phyloP scores from a whole-genome alignment of 2,113 vertebrate species.

The Eptatretus burgeri region DNA sequence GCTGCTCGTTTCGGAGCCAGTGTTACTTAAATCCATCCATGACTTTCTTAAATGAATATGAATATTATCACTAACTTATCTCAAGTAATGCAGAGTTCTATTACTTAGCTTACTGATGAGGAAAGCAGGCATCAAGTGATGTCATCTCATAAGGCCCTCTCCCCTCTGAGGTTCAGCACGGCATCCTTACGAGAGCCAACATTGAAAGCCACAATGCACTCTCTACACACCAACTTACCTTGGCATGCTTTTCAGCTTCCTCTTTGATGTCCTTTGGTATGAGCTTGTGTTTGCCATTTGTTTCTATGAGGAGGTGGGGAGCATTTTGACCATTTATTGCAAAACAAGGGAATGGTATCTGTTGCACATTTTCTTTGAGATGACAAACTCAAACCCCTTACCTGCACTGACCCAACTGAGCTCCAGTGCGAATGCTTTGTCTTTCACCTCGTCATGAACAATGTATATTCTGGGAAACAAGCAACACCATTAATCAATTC shows the following conservation, averaged over 20 bases:
- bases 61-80: no score
- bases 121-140: no score
- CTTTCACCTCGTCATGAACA: conserved; percentile 93
- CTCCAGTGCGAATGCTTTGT: conserved; percentile 89
- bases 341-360: not conserved
- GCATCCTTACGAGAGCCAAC: no score
- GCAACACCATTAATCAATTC: conserved; percentile 3
- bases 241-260: conserved; percentile 93
- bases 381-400: conserved; percentile 16
- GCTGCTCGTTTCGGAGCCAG: no score
- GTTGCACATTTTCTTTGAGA: not conserved
- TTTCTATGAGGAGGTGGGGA: conserved; percentile 26
- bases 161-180: no score
- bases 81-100: no score
- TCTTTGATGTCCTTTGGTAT: conserved; percentile 74
- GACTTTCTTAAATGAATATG: no score
- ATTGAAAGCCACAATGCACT: no score
- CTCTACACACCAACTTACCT: conserved; percentile 26
- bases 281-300: conserved; percentile 66
- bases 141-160: no score
- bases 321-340: not conserved
- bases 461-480: conserved; percentile 70
- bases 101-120: no score
- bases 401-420: conserved; percentile 96
- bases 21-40: no score